Evolutionary conservation across 2,113 vertebrate species (phyloP), one percentile per base, ranked within the genome.

Genomic region (Mastomys natalensis): DNA sequence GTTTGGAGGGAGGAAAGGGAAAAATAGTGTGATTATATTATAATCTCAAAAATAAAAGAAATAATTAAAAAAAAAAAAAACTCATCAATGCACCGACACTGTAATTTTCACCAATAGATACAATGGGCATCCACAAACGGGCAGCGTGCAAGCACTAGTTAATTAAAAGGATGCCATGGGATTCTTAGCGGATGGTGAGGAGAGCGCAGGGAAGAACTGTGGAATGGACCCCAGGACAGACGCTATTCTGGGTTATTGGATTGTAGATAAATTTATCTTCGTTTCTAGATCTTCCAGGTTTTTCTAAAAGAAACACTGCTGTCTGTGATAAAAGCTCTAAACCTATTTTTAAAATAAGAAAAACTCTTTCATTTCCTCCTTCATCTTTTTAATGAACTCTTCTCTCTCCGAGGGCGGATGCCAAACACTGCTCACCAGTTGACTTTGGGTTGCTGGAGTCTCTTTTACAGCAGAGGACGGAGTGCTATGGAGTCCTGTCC

Each of bases 231-330:
- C 1, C 72, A 45, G 51, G 72, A 84, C 21, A 45, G 53, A 16
- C 12, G 22, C 19, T 37, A n/a, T 19, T 55, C 86, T 13, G 58
- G 43, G 31, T 87, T 72, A 70, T 34, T 34, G 12, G 82, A 78
- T 2, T 73, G 1, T 4, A 88, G 31, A n/a, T 40, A 1, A 66
- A 76, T 76, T 74, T 81, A 58, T 64, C 55, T 85, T 93, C n/a
- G 16, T 43, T 84, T n/a, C 53, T 26, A 53, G 13, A 87, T 12
- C 29, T 48, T 66, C 40, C 45, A 66, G 87, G 58, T 45, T 81
- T 87, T 84, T 84, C 68, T 92, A 60, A 90, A 93, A 66, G 66
- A 78, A 80, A 74, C 58, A 86, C 12, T 68, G 76, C 60, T 86
- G 19, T 86, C 55, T 84, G 66, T 43, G 66, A 53, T 24, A 86